Conservation (phyloP, 1,140 invertebrate species). For the Diuraphis noxia region DNA sequence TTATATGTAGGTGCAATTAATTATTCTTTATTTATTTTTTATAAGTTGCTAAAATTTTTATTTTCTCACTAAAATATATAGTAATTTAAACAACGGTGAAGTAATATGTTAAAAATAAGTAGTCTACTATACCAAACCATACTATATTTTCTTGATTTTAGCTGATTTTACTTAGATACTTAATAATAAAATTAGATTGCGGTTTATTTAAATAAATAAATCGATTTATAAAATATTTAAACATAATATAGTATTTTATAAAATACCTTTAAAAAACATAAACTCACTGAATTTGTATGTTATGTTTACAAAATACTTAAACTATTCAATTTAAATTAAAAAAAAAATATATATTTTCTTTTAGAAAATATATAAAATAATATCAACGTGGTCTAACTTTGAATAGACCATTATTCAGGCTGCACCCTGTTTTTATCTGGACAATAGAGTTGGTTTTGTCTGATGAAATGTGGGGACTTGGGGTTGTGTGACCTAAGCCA, state of each 20-base stretch:
- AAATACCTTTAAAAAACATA: not conserved
- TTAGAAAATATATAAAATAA: not conserved
- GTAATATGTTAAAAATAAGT: not conserved
- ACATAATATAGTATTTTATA: not conserved
- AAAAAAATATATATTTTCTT: not conserved
- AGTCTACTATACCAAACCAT: not conserved
- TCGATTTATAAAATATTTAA: not conserved
- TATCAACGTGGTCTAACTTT: not conserved
- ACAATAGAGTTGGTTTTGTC: slow-evolving; percentile 30
- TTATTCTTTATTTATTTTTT: not conserved
- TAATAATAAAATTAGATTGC: not conserved
- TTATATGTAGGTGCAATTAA: not conserved
- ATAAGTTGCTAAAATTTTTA: not conserved
- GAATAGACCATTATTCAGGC: slow-evolving; percentile 2
- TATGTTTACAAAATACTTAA: not conserved
- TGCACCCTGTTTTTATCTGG: slow-evolving; percentile 14
- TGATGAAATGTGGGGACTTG: not conserved
- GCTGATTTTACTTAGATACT: not conserved
- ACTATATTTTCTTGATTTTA: not conserved
- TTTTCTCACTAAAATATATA: not conserved
- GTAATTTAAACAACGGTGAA: not conserved
- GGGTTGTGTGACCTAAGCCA: slow-evolving; percentile 30
- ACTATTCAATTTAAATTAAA: too few relatives aligned
- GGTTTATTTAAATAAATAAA: not conserved
- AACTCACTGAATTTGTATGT: not conserved